phyloP scores from a whole-genome alignment of 92 coral and sea anemone species.

The Porites rus region DNA sequence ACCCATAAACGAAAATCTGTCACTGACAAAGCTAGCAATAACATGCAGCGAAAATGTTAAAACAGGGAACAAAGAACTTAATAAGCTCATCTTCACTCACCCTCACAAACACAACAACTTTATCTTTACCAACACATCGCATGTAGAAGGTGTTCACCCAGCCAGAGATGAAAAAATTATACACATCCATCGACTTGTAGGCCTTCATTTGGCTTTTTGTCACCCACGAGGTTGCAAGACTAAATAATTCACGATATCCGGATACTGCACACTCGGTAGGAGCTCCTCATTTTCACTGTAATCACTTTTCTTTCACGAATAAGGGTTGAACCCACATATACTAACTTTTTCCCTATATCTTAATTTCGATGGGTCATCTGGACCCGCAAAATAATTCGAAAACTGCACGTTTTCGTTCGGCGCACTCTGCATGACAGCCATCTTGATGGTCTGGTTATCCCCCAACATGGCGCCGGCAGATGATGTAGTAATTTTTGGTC shows the following conservation, averaged over 20 bases:
- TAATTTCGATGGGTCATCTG: conserved; percentile 33
- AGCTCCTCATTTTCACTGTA: conserved; percentile 43
- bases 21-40: not conserved
- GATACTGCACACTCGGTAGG: conserved; percentile 63
- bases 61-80: conserved; percentile 4
- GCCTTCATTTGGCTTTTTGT: conserved; percentile 75
- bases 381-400: not conserved
- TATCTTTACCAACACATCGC: conserved; percentile 27
- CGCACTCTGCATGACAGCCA: conserved; percentile 39
- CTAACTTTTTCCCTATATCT: conserved; percentile 42
- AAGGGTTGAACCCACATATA: conserved; percentile 70
- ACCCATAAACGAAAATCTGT: too few species aligned
- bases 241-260: conserved; percentile 72
- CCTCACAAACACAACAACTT: conserved; percentile 51
- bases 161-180: conserved; percentile 72
- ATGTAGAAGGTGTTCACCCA: conserved; percentile 61
- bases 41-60: conserved; percentile 14
- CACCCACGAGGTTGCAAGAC: conserved; percentile 67
- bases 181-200: conserved; percentile 68
- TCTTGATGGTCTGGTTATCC: conserved; percentile 39
- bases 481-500: conserved; percentile 46
- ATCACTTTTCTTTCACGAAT: conserved; percentile 33
- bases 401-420: too few species aligned
- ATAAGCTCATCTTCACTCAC: conserved; percentile 35
- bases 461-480: conserved; percentile 70